Base-by-base conservation (phyloP, 2,797 vertebrate genomes). In the Nyctalus aviator region DNA sequence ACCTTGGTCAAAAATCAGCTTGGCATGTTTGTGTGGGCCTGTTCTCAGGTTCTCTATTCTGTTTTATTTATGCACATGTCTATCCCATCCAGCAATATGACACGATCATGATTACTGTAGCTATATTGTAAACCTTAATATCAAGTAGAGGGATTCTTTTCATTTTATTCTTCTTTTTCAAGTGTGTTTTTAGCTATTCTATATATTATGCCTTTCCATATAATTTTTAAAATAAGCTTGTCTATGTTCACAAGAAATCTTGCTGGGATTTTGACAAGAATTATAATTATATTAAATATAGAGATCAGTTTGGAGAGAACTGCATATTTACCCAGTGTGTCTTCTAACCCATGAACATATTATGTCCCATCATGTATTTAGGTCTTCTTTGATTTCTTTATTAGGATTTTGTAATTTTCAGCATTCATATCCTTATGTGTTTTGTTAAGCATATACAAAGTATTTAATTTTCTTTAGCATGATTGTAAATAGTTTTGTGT, bases 211-310 rank as follows among this genome's bases (percentile, higher is more conserved):
- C 12, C 18, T 72, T 79, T 62, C 15, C 41, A 64, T 53, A 72
- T 53, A 72, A 72, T 62, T 72, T 62, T 72, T 78, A 64, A 55
- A n/a, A 79, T 79, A 27, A 87, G 17, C 27, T 81, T 53, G 2
- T 72, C 32, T 72, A 44, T 32, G 27, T 71, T 37, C 48, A 72
- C 30, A 66, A 57, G 18, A 76, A 59, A 46, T 9, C 23, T 41
- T 62, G 44, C n/a, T 92, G n/a, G 41, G 41, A n/a, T 85, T 92
- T 85, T 87, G 75, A 72, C 66, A 64, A 64, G 66, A 79, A 73
- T 87, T 44, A 14, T 14, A 79, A 73, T 87, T 44, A 14, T 14
- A 17, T 66, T 73, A 81, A 85, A 71, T 3, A 35, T 32, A 30
- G 23, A 87, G 35, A 81, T 92, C 66, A 53, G 9, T 86, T 79